Conservation (phyloP, 2,888 invertebrate species). For the Sarcophaga variegata region DNA sequence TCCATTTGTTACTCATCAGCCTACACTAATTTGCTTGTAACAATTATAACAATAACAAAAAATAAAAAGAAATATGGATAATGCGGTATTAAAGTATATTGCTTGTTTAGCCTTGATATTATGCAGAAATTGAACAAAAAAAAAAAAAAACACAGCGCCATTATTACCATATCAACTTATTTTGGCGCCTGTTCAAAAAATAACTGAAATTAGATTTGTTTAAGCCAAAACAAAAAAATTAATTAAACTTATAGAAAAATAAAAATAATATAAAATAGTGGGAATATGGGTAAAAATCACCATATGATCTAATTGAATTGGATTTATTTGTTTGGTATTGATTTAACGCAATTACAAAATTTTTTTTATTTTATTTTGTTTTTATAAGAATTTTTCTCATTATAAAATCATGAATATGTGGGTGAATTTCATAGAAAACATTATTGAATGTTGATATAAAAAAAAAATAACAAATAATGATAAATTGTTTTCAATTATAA, state of each 20-base stretch:
- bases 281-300: neutral
- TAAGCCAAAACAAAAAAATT: neutral
- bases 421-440: slow-evolving; percentile 24
- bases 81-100: neutral
- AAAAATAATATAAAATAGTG: neutral
- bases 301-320: too few species aligned
- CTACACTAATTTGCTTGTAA: slow-evolving; percentile 40
- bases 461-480: neutral
- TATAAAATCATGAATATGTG: neutral
- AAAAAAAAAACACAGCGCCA: slow-evolving; percentile 24
- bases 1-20: slow-evolving; percentile 19
- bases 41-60: neutral
- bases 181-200: slow-evolving; percentile 63
- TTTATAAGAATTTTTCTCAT: neutral
- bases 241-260: slow-evolving; percentile 22
- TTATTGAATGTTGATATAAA: neutral
- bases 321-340: too few species aligned
- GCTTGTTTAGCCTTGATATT: slow-evolving; percentile 60
- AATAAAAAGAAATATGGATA: neutral
- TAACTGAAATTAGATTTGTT: slow-evolving; percentile 20
- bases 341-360: neutral
- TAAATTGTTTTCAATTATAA: neutral
- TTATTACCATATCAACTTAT: slow-evolving; percentile 42
- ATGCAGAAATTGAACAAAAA: slow-evolving; percentile 29
- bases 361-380: neutral